phyloP scores from a whole-genome alignment of 2,113 vertebrate genomes.

The Hiodon alosoides region DNA sequence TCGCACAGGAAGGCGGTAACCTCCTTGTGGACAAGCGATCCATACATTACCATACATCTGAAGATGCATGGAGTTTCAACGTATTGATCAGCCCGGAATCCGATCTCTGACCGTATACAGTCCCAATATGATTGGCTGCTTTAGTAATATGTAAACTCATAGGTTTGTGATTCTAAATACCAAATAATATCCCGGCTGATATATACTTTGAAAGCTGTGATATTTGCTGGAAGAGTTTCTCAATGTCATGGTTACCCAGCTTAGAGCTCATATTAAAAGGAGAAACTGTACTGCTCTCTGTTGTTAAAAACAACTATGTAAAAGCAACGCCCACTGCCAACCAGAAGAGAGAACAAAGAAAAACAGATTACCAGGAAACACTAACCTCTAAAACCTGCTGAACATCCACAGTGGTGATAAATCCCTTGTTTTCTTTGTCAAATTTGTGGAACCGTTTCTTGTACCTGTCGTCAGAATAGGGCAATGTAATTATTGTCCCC shows the following conservation, averaged over 20 bases:
- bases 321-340: constrained; percentile 34
- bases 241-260: constrained; percentile 55
- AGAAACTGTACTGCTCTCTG: constrained; percentile 43
- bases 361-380: constrained; percentile 17
- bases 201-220: constrained; percentile 19
- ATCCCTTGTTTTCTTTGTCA: constrained; percentile 74
- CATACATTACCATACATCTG: constrained; percentile 31
- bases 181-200: constrained; percentile 22
- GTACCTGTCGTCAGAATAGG: constrained; percentile 51
- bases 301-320: constrained; percentile 23
- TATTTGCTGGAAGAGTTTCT: constrained; percentile 34
- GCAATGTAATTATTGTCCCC: not conserved
- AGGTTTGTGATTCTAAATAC: constrained; percentile 11
- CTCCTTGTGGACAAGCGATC: constrained; percentile 37
- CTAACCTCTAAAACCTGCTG: constrained; percentile 73
- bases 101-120: not conserved
- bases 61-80: not conserved
- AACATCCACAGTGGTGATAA: constrained; percentile 74
- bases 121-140: not conserved
- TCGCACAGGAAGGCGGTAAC: not conserved
- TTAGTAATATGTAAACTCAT: constrained; percentile 14
- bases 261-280: constrained; percentile 47
- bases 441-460: constrained; percentile 75
- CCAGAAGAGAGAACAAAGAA: constrained; percentile 14
- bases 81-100: not conserved